Percentiles rank a stretch among this genome's conserved stretches.
Conservation (phyloP, 2,888 invertebrate genomes). For the Aphodius sticticus region DNA sequence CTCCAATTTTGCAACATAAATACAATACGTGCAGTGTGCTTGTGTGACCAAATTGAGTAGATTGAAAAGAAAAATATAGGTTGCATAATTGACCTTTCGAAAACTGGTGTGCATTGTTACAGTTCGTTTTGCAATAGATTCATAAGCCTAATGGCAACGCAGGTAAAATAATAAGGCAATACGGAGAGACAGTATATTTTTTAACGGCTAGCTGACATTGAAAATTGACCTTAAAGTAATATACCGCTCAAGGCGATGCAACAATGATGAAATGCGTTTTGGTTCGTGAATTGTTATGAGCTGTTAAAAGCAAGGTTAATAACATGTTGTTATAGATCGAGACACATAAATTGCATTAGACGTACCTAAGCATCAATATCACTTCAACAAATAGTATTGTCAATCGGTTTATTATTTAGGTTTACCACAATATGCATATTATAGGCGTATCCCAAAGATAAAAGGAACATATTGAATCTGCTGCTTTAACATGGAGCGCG, state of each 20-base stretch:
- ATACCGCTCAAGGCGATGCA: background rate
- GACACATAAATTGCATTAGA: background rate
- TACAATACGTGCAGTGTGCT: background rate
- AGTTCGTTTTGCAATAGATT: background rate
- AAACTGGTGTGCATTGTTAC: background rate
- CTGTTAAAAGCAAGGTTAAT: background rate
- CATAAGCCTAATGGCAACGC: background rate
- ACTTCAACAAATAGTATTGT: background rate
- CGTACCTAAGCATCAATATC: background rate
- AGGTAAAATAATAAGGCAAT: background rate
- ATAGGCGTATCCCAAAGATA: too few species aligned
- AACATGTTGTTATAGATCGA: background rate
- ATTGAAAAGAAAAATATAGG: background rate
- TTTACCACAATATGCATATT: too few species aligned
- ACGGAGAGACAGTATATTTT: background rate
- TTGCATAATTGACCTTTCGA: constrained; percentile 4
- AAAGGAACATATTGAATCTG: too few species aligned
- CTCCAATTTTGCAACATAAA: background rate
- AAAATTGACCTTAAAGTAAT: background rate
- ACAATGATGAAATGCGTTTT: constrained; percentile 4
- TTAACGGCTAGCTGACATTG: background rate
- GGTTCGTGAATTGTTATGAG: background rate
- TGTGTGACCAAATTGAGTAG: background rate
- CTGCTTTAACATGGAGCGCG: background rate
- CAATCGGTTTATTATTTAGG: too few species aligned